Base-by-base conservation (phyloP, 2,797 vertebrate genomes). In the Lithobates sylvaticus region DNA sequence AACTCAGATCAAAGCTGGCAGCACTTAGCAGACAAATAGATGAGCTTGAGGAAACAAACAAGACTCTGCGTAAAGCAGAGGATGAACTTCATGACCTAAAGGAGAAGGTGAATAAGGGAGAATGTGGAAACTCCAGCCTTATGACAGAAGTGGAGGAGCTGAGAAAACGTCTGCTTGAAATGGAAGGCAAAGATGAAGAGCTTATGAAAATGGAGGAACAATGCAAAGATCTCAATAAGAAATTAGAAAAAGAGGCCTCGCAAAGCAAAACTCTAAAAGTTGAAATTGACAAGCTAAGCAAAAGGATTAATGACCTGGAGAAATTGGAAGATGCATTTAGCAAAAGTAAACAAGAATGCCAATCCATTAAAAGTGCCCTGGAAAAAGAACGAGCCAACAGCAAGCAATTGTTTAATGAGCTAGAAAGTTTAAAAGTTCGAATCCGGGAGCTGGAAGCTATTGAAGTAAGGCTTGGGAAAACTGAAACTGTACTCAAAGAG, bases 161-260 rank as follows among this genome's bases (percentile, higher is more conserved):
- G 84, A 93, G 96, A 71, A 98, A 98, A 89, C 94, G 96, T 83
- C 94, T 99, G 2, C 93, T 98, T 54, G 97, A 99, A 88, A 98
- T 99, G 97, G 97, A 99, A 91, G 98, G 97, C 70, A 99, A 99
- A 92, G 98, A 99, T 2, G 97, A 98, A 88, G 98, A 99, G 90
- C 91, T 99, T 86, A 96, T 97, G 88, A 95, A 96, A 89, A 97
- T 99, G 96, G 98, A 99, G 91, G 96, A 98, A 81, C 97, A 97
- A 89, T 99, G 97, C 90, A 93, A 96, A 88, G 97, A 98, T 88
- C 97, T 99, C 85, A 96, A 96, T 54, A 97, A 94, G 86, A 99
- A 97, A 89, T 94, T 99, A 76, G 97, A 98, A 92, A 98, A 97
- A 88, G 97, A 99, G 91, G 94, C 96, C 26, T 92, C 86, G 7